Conservation (phyloP, 2,888 invertebrate species). For the Pterostichus niger region DNA sequence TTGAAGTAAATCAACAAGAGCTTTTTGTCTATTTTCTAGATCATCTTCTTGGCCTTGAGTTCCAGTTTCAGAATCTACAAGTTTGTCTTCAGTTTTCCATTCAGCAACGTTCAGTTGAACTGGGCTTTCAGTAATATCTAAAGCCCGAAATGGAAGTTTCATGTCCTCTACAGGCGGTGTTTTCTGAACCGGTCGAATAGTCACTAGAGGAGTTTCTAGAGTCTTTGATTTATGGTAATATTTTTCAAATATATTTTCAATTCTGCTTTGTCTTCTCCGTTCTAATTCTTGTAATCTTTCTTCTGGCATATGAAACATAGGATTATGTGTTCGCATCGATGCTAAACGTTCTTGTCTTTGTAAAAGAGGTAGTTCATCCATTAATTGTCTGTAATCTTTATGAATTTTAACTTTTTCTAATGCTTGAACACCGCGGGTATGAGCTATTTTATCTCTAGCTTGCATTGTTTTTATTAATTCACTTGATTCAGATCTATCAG, state of each 20-base stretch:
- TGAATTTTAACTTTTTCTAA: slow-evolving; percentile 78
- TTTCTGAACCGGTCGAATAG: slow-evolving; percentile 71
- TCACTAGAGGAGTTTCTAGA: slow-evolving; percentile 72
- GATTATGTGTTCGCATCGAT: slow-evolving; percentile 73
- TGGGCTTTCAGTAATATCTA: slow-evolving; percentile 66
- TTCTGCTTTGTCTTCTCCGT: slow-evolving; percentile 77
- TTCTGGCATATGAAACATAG: slow-evolving; percentile 76
- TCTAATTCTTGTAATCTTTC: slow-evolving; percentile 76
- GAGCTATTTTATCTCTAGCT: slow-evolving; percentile 73
- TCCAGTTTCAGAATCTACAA: slow-evolving; percentile 64
- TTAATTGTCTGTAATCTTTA: slow-evolving; percentile 78
- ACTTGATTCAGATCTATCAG: slow-evolving; percentile 67
- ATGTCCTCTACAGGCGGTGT: slow-evolving; percentile 56
- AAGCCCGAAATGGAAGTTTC: slow-evolving; percentile 67
- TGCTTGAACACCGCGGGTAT: slow-evolving; percentile 77
- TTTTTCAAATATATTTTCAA: slow-evolving; percentile 79
- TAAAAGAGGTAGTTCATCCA: slow-evolving; percentile 76
- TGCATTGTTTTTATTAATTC: slow-evolving; percentile 70
- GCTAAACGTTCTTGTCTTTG: slow-evolving; percentile 75
- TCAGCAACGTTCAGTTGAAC: slow-evolving; percentile 68
- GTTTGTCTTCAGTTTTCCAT: slow-evolving; percentile 69
- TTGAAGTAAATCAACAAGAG: slow-evolving; percentile 74
- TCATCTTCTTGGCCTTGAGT: slow-evolving; percentile 68
- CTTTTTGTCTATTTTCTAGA: slow-evolving; percentile 59
- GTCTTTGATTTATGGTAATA: slow-evolving; percentile 53